Evolutionary conservation across 2,797 vertebrate species (phyloP).

Genomic region (Danio jaintianensis): DNA sequence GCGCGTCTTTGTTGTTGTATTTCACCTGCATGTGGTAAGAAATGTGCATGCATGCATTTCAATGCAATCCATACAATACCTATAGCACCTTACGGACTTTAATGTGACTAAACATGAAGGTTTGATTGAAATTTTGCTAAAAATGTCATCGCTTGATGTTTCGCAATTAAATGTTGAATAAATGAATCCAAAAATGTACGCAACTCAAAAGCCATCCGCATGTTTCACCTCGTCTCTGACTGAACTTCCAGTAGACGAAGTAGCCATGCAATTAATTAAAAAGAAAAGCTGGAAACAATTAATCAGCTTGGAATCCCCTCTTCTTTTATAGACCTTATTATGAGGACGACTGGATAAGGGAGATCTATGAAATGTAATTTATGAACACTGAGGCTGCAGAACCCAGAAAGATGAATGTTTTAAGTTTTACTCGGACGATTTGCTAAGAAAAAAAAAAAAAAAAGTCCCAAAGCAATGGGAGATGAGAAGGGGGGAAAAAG

Average conservation of each 20-base stretch:
- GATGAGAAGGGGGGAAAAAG: slow-evolving; percentile 13
- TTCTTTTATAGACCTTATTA: slow-evolving; percentile 68
- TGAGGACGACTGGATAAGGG: slow-evolving; percentile 71
- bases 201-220: slow-evolving; percentile 45
- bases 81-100: not conserved
- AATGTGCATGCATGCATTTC: slow-evolving; percentile 41
- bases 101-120: not conserved
- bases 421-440: slow-evolving; percentile 62
- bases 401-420: slow-evolving; percentile 71
- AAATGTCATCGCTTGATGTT: no score
- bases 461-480: slow-evolving; percentile 35
- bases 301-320: slow-evolving; percentile 74
- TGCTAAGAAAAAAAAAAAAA: slow-evolving; percentile 31
- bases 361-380: slow-evolving; percentile 71
- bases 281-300: slow-evolving; percentile 84
- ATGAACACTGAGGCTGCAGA: slow-evolving; percentile 68
- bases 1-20: slow-evolving; percentile 56
- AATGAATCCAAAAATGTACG: not conserved
- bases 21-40: slow-evolving; percentile 50
- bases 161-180: no score
- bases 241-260: slow-evolving; percentile 65
- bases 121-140: not conserved
- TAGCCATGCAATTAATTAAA: slow-evolving; percentile 84
- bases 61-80: slow-evolving; percentile 3
- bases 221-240: slow-evolving; percentile 55